Evolutionary conservation across 1,140 invertebrate genomes (phyloP).

Genomic region (Penaeus chinensis): DNA sequence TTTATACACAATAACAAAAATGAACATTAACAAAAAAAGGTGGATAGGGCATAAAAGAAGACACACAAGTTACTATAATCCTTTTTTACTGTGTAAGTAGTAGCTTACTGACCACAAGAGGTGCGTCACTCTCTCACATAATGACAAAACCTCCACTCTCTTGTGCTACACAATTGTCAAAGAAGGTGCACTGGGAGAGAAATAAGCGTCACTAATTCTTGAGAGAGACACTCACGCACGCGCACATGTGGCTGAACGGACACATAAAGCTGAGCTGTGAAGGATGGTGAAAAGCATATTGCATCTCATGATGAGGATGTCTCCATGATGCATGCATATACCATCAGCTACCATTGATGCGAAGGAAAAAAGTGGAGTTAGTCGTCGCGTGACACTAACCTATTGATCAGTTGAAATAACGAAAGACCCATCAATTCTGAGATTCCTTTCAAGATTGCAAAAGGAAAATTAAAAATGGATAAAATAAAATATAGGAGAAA

Average conservation of each 20-base stretch:
- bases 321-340: conserved; percentile 27
- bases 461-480: too few relatives aligned
- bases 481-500: too few relatives aligned
- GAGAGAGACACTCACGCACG: neutral
- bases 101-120: conserved; percentile 55
- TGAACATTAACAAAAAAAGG: too few relatives aligned
- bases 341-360: conserved; percentile 13
- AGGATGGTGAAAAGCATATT: conserved; percentile 39
- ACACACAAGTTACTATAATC: conserved; percentile 34
- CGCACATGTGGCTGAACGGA: conserved; percentile 45
- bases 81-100: conserved; percentile 61
- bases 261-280: conserved; percentile 61
- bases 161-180: neutral
- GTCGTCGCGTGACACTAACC: neutral
- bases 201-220: conserved; percentile 32
- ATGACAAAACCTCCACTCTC: conserved; percentile 8
- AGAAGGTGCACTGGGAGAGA: neutral
- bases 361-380: conserved; percentile 3
- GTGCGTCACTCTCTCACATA: conserved; percentile 32
- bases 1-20: too few relatives aligned
- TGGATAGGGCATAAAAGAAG: conserved; percentile 23
- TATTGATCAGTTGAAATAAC: too few relatives aligned
- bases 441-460: too few relatives aligned
- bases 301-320: conserved; percentile 26
- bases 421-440: too few relatives aligned